Evolutionary conservation across 1,140 invertebrate species (phyloP), one percentile per base, ranked within the genome.

Genomic region (Drosophila hydei): DNA sequence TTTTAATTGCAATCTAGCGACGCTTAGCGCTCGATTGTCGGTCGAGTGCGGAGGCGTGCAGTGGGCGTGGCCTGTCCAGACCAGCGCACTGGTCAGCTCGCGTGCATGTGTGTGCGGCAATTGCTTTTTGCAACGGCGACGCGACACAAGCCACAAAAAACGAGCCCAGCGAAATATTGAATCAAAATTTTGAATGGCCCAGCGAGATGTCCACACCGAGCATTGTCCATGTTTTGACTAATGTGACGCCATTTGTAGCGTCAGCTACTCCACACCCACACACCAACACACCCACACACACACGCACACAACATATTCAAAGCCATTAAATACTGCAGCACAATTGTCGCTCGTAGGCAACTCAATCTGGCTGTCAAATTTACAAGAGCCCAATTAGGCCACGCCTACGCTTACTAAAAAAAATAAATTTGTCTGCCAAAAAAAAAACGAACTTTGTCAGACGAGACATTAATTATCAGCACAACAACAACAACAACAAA

Each of bases 1-100:
- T 87, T 87, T 85, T 85, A 85, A 85, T 85, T 85, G 81, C 81
- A 87, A 87, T 87, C 81, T 70, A 77, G 65, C 68, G 68, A 59
- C 54, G 52, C 67, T 63, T 43, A 56, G 18, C 67, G 62, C 56
- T 62, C 79, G 65, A 79, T 79, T 64, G 73, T 69, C 62, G 65
- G 75, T 72, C 60, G 43, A 78, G 38, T 60, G 56, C 33, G 48
- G 16, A 42, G 59, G 21, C 7, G 25, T 23, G 18, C 23, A n/a
- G 8, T 7, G 48, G 36, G 50, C 51, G 18, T 56, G 42, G 52
- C 27, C 42, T 12, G 27, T 3, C 11, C 23, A 9, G 25, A 2
- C 25, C 14, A 19, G 9, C 6, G 11, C 8, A 25, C 0, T 11
- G n/a, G 64, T 16, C n/a, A 19, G n/a, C 9, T 11, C 16, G 6